Evolutionary conservation across 2,113 vertebrate genomes (phyloP), one percentile per base, ranked within the genome.

Genomic region (cat (Felis catus)): DNA sequence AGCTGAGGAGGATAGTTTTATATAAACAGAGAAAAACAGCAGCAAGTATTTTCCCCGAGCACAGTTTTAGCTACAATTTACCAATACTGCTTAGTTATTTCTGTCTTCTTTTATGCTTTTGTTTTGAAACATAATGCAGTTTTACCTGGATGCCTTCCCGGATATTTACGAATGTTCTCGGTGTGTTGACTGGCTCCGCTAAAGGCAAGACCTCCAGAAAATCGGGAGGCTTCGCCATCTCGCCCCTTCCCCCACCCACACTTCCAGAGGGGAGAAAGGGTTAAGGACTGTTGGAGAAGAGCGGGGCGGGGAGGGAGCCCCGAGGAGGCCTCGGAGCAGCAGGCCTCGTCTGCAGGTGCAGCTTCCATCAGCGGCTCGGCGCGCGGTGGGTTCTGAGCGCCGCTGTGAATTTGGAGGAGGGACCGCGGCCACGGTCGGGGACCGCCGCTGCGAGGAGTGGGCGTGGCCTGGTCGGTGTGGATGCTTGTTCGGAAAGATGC

Each of bases 1-100:
- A 15, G 81, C 92, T 53, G 39, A 94, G 96, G 95, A 95, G 61
- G 25, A 79, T 85, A 96, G 95, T 97, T 98, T 95, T 89, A 82
- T 82, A 96, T 84, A 96, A 96, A 97, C 80, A 81, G 88, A 97
- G 80, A 84, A 94, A 97, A 97, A 97, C 90, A 96, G 95, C 73
- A 90, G 95, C 81, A 85, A 97, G 91, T 87, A 61, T 95, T 97
- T 97, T 95, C 97, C 97, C 81, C 1, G 15, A 97, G 91, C 94
- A 96, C 80, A 55, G 90, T 95, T 97, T 97, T 95, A 97, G 90
- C 87, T 96, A 88, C 94, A 91, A 13, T 93, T 92, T 94, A 74
- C 61, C 94, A 65, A 16, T 13, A 84, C 76, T 86, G 90, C 84
- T 85, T 95, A 89, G 87, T 97, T 97, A 94, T 97, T 79, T 94